A percentile compares a stretch with the other conserved stretches of the same genome.
These are phyloP conservation scores for Ibycter americanus DNA, from an alignment of 2,797 vertebrate species.

Conservation along the genomic window DNA sequence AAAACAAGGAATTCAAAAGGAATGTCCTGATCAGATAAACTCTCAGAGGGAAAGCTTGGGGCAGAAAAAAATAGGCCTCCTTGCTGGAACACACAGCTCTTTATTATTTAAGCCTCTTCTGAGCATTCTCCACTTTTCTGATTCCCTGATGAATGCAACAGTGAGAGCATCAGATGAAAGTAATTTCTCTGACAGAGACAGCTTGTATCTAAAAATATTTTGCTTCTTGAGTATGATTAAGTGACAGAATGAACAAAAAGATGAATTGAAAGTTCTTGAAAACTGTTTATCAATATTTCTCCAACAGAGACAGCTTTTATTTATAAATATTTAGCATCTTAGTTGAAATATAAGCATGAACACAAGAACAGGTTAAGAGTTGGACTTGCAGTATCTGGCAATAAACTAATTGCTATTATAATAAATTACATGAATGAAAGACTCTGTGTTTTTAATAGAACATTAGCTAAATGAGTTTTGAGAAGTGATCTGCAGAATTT, in stretches of 20 bases:
- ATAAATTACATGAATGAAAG: slow-evolving; percentile 48
- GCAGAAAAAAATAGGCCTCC: not conserved
- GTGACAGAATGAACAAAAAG: slow-evolving; percentile 49
- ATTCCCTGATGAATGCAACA: slow-evolving; percentile 39
- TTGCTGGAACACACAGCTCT: not conserved
- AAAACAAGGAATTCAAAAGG: not conserved
- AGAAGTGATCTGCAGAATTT: slow-evolving; percentile 35
- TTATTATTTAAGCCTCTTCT: slow-evolving; percentile 37
- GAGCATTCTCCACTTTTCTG: slow-evolving; percentile 7
- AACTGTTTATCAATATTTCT: slow-evolving; percentile 58
- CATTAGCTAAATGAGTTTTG: slow-evolving; percentile 46
- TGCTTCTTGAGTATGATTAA: slow-evolving; percentile 49
- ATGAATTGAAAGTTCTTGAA: slow-evolving; percentile 32
- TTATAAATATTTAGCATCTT: slow-evolving; percentile 65
- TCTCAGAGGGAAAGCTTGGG: not conserved
- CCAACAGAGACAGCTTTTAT: slow-evolving; percentile 20
- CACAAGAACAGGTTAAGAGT: slow-evolving; percentile 17
- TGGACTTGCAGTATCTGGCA: not conserved
- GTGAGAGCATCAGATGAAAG: slow-evolving; percentile 52
- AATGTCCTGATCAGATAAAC: not conserved
- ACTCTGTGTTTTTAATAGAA: slow-evolving; percentile 16
- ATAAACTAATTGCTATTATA: slow-evolving; percentile 49
- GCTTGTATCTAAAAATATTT: slow-evolving; percentile 62
- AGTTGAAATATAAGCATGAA: slow-evolving; percentile 40
- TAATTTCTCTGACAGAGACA: slow-evolving; percentile 42